Evolutionary conservation across 1,140 invertebrate species (phyloP), one percentile per base, ranked within the genome.

Genomic region (Acyrthosiphon pisum): DNA sequence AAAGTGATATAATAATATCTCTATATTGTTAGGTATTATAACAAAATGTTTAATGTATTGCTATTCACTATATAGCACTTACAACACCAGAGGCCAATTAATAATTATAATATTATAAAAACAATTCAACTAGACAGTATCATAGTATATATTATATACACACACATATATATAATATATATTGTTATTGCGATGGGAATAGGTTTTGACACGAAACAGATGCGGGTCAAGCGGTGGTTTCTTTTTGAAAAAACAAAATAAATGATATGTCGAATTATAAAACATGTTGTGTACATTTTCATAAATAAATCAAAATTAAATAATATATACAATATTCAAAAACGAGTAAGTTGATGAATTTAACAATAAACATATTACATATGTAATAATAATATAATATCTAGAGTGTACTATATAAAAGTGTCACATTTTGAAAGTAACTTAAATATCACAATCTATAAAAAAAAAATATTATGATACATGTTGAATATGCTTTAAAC

Each of bases 301-400:
- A 35, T 48, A 44, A 83, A 92, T 83, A 84, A 84, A 92, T 50
- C 30, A 84, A 41, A 92, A 92, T 56, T n/a, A 30, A 89, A 37
- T 88, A 90, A 91, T 91, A 68, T 76, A 41, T n/a, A 76, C 44
- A 91, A 46, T 91, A 46, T 91, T 91, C 48, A 89, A 56, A 89
- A 89, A 89, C 87, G 8, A 35, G 48, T n/a, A 35, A 76, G 60
- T 53, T 37, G 8, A 89, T 14, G 91, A 35, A 84, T 84, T 91
- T 35, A 92, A 92, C 91, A 92, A 92, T 92, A 92, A 92, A 92
- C 68, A 92, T 92, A 83, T 83, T 92, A 92, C 76, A 83, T n/a
- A n/a, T 35, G 8, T 89, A 53, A 35, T 83, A 48, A 90, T 37
- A 50, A 35, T 60, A 90, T 88, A 50, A 50, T 41, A 68, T 90